These are phyloP conservation scores for Syndactyla subalaris DNA, from an alignment of 2,797 vertebrate genomes.

Conservation along the genomic window DNA sequence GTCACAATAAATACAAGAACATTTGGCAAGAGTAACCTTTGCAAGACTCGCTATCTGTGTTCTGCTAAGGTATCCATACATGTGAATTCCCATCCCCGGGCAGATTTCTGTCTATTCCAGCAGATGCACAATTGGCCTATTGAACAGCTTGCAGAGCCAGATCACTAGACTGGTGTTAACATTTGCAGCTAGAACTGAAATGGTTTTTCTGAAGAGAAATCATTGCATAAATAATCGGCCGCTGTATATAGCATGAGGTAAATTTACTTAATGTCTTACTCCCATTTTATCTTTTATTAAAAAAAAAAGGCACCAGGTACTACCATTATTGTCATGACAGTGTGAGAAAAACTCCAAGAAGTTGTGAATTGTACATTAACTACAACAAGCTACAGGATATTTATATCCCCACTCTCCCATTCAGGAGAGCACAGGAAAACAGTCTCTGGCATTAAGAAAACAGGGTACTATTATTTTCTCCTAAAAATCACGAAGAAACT, in stretches of 20 bases:
- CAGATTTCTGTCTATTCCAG: background rate
- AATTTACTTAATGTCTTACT: background rate
- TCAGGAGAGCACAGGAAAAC: background rate
- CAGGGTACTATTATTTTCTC: background rate
- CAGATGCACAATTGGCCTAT: background rate
- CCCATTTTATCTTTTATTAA: background rate
- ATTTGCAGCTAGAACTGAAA: background rate
- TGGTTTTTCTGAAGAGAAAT: background rate
- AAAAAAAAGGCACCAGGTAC: background rate
- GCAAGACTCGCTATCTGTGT: conserved; percentile 1
- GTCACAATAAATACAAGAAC: conserved; percentile 51
- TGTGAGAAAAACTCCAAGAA: rapidly evolving
- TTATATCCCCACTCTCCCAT: background rate
- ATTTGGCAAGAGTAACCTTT: conserved; percentile 42
- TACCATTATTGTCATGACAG: background rate
- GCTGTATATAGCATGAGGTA: background rate
- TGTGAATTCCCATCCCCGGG: background rate
- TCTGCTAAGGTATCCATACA: background rate
- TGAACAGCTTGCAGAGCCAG: conserved; percentile 4
- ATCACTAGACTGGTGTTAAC: background rate
- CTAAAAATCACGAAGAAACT: background rate
- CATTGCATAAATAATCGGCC: background rate
- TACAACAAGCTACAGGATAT: background rate
- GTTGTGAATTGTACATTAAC: background rate
- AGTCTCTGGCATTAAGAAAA: background rate